phyloP scores from a whole-genome alignment of 2,888 invertebrate genomes.

The Lepidochrysops patricia region DNA sequence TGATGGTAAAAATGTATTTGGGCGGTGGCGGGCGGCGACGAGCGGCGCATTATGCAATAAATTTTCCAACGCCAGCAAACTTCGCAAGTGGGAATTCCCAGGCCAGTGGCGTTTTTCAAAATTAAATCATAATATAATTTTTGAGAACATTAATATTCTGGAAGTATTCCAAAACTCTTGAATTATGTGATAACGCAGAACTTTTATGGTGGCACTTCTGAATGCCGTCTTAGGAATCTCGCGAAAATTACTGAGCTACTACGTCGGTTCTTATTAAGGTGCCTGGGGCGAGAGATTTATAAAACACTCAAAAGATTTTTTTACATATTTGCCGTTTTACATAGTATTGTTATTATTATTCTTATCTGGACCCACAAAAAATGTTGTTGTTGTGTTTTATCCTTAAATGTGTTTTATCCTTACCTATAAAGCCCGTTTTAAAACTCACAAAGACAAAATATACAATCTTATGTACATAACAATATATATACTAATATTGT shows the following conservation, averaged over 20 bases:
- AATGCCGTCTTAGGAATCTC: background rate
- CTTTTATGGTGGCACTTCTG: background rate
- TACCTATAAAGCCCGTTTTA: no score
- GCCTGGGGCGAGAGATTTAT: background rate
- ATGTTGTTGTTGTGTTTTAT: no score
- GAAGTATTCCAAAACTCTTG: background rate
- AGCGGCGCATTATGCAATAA: slow-evolving; percentile 14
- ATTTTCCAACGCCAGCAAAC: slow-evolving; percentile 6
- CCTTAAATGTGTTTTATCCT: no score
- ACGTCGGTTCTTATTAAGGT: no score
- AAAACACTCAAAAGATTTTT: no score
- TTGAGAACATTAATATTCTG: slow-evolving; percentile 13
- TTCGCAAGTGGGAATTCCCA: slow-evolving; percentile 12
- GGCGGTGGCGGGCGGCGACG: background rate
- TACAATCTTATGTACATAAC: no score
- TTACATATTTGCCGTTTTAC: no score
- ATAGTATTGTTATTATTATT: no score
- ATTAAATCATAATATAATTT: slow-evolving; percentile 16
- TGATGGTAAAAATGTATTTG: background rate
- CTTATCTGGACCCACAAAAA: no score
- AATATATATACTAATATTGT: no score
- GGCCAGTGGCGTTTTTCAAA: slow-evolving; percentile 14
- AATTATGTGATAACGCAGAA: background rate
- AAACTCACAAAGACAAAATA: no score
- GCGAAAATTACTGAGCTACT: background rate